phyloP scores from a whole-genome alignment of 2,113 vertebrate species.

The Calyptommatus sinebrachiatus region DNA sequence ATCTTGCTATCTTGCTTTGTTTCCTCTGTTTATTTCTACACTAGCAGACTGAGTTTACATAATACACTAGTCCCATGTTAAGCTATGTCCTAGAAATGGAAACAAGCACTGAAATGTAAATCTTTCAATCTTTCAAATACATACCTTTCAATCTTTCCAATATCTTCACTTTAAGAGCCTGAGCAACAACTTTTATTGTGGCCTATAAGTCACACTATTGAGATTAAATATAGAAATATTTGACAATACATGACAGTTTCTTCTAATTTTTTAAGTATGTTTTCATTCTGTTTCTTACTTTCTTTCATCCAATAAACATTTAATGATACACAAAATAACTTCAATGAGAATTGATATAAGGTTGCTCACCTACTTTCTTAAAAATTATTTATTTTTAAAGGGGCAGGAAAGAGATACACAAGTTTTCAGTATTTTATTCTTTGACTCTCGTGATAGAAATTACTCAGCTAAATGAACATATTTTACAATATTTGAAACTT shows the following conservation, averaged over 20 bases:
- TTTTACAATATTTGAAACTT: no score
- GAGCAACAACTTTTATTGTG: neutral
- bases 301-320: neutral
- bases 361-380: neutral
- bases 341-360: neutral
- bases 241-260: neutral
- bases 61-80: constrained; percentile 67
- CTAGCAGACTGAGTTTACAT: constrained; percentile 64
- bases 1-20: constrained; percentile 32
- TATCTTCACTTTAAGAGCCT: constrained; percentile 10
- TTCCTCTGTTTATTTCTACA: constrained; percentile 41
- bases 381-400: neutral
- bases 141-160: constrained; percentile 30
- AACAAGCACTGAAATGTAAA: constrained; percentile 46
- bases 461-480: no score
- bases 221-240: neutral
- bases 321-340: neutral
- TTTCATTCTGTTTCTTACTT: neutral
- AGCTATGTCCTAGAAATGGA: constrained; percentile 64
- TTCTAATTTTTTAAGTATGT: neutral
- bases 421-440: no score
- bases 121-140: constrained; percentile 21
- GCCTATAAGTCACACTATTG: neutral
- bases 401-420: no score
- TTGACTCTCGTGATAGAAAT: no score